phyloP scores from a whole-genome alignment of 2,888 invertebrate species.

The Macrophya annulata region DNA sequence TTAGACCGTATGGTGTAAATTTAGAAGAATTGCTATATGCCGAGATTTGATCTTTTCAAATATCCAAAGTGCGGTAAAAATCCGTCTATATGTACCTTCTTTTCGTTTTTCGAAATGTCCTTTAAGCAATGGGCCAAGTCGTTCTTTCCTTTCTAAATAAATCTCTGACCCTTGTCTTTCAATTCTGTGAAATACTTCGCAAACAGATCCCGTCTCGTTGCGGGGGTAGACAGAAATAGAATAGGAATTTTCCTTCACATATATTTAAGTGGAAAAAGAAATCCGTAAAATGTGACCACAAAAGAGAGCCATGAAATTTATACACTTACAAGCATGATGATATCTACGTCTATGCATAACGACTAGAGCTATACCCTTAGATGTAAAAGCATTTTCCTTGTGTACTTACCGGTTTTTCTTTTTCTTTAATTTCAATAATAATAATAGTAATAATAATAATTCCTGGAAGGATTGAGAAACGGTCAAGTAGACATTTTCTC shows the following conservation, averaged over 20 bases:
- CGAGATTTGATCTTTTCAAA: neutral
- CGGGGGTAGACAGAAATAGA: conserved; percentile 18
- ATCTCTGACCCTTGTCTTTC: conserved; percentile 43
- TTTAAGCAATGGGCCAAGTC: neutral
- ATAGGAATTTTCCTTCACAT: neutral
- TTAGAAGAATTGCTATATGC: neutral
- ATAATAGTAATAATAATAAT: neutral
- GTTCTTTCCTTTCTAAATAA: conserved; percentile 22
- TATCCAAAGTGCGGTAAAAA: neutral
- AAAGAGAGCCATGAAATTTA: neutral
- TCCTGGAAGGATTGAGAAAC: neutral
- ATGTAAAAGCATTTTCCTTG: neutral
- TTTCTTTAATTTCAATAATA: neutral
- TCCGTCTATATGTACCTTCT: neutral
- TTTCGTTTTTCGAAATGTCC: conserved; percentile 6
- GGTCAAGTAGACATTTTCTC: neutral
- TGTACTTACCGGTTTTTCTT: too few species aligned
- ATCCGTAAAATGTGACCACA: conserved; percentile 4
- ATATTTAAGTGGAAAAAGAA: neutral
- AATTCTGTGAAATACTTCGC: conserved; percentile 37
- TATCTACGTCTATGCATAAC: neutral
- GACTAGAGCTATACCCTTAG: neutral
- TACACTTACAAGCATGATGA: neutral
- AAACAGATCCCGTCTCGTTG: conserved; percentile 32
- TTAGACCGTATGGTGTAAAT: neutral